Percentiles rank a stretch among this genome's conserved stretches.
Conservation (phyloP, 2,888 invertebrate genomes). For the Acanthosoma haemorrhoidale region DNA sequence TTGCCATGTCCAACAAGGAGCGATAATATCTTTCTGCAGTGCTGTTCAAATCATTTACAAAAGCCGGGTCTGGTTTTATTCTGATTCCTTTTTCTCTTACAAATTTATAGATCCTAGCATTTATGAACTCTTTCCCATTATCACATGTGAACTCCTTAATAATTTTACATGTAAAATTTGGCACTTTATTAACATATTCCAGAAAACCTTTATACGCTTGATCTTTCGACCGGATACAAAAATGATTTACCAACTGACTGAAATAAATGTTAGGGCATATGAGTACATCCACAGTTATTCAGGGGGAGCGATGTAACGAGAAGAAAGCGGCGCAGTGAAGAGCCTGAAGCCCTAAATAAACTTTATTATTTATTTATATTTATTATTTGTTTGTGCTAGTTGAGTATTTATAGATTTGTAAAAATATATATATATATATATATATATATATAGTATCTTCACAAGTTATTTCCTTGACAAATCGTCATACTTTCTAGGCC, state of each 20-base stretch:
- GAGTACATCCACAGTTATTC: too few species aligned
- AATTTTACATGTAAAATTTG: not conserved
- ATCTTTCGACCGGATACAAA: not conserved
- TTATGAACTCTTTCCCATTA: not conserved
- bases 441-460: too few species aligned
- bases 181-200: not conserved
- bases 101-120: not conserved
- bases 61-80: not conserved
- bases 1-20: not conserved
- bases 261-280: too few species aligned
- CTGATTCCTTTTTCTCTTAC: slow-evolving; percentile 3
- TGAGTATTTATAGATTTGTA: too few species aligned
- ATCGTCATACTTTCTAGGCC: too few species aligned
- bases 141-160: slow-evolving; percentile 1
- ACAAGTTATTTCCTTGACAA: too few species aligned
- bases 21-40: not conserved
- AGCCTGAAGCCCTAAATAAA: too few species aligned
- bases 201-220: not conserved
- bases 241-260: not conserved
- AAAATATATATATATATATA: too few species aligned
- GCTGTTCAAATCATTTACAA: not conserved
- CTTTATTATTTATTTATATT: too few species aligned
- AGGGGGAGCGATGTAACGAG: too few species aligned
- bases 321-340: too few species aligned
- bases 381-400: too few species aligned